Percentiles rank a stretch among this genome's conserved stretches.
phyloP scores from a whole-genome alignment of 1,140 invertebrate genomes.

The Conus ventricosus region DNA sequence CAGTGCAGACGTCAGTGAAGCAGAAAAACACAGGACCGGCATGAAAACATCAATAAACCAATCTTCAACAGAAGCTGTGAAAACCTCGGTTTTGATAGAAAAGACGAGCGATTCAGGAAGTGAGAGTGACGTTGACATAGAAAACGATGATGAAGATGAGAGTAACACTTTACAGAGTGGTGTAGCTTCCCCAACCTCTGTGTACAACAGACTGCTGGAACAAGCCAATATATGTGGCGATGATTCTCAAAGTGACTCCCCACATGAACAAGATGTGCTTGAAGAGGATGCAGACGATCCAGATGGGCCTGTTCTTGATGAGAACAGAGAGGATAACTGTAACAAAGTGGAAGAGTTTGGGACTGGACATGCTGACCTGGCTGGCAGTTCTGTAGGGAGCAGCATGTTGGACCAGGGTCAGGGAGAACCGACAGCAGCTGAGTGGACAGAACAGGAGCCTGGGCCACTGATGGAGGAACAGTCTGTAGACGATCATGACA shows the following conservation, averaged over 20 bases:
- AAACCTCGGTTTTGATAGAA: neutral
- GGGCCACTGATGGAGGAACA: neutral
- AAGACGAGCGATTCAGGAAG: neutral
- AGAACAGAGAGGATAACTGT: neutral
- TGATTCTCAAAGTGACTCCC: neutral
- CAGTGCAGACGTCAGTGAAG: neutral
- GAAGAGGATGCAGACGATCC: constrained; percentile 35
- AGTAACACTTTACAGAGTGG: constrained; percentile 60
- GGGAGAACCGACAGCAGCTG: neutral
- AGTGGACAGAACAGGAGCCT: neutral
- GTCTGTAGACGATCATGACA: neutral
- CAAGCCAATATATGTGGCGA: constrained; percentile 54
- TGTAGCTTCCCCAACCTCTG: constrained; percentile 66
- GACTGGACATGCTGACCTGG: neutral
- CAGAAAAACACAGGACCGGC: neutral
- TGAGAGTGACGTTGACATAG: constrained; percentile 67
- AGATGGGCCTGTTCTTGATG: neutral
- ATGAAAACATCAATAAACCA: neutral
- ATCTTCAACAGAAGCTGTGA: neutral
- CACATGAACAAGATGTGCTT: neutral
- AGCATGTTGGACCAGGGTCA: neutral
- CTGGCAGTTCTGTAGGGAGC: neutral
- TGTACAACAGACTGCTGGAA: constrained; percentile 62
- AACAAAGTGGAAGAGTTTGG: neutral
- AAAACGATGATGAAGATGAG: constrained; percentile 62